Base-by-base conservation (phyloP, 2,113 vertebrate genomes). In the Corvus moneduloides region DNA sequence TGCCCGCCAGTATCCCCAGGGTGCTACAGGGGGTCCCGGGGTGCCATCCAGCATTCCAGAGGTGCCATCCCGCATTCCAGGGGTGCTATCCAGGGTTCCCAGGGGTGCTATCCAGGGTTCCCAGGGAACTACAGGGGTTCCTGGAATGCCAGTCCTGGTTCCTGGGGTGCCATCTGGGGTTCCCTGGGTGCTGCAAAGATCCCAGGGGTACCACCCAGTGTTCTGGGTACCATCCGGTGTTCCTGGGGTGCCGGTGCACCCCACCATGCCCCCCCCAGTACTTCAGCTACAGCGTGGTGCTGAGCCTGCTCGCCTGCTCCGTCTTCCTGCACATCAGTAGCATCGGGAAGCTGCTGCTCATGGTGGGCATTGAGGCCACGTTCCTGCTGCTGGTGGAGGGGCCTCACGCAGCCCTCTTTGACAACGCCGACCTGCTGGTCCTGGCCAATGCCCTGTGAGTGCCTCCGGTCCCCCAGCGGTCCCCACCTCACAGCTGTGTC, bases 271-370 rank as follows among this genome's bases (percentile, higher is more conserved):
- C n/a, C 48, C 61, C 14, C 5, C 79, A 99, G 99, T 99, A 99
- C 97, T 99, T 99, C 96, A 98, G 98, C 94, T 99, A 99, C 98
- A 99, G 98, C 26, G 97, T 99, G 96, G 97, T 99, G 97, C 98
- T 99, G 95, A 99, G 98, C 92, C 98, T 99, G 94, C 96, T 99
- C 96, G 99, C 99, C 97, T 99, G 99, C 97, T 99, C 99, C 9
- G 99, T 99, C 97, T 99, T 99, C 98, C 98, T 99, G 97, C 99
- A 99, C 97, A 99, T 99, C 98, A 99, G 98, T 96, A 99, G 99
- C 98, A 99, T 99, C 2, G 99, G 99, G 88, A 99, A 99, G 97
- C 97, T 99, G 98, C 98, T 98, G 69, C 98, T 99, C 96, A 98
- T 98, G 99, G 98, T 99, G 97, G 97, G 98, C 93, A 98, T 99